Base-by-base conservation (phyloP, 2,113 vertebrate genomes). In the Oncorhynchus kisutch region DNA sequence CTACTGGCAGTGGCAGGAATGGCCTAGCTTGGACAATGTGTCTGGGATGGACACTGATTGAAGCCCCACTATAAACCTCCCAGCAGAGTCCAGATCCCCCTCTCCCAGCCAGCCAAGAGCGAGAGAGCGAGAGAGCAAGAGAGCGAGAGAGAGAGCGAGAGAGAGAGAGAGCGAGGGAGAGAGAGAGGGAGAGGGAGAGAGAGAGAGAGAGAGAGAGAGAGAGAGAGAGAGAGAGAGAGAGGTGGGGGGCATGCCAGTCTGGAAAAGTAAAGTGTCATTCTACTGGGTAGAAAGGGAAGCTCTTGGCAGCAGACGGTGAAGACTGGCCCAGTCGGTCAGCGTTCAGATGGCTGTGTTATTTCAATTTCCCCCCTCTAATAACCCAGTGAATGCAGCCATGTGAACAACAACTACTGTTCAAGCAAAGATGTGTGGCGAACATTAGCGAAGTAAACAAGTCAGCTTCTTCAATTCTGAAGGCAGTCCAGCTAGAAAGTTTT, bases 381-480 rank as follows among this genome's bases (percentile, higher is more conserved):
- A 70, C n/a, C 12, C 48, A 77, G 67, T 76, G 64, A 86, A 69
- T 76, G 12, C 16, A 68, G 54, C 27, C 64, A 71, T 73, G 74
- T 79, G 66, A 66, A 45, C 39, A 11, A 20, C 31, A 45, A 39
- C 74, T 62, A 24, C 67, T 49, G 34, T 45, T 67, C 51, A 74
- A 72, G 62, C 68, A 69, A 81, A 76, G 74, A 76, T 31, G 34
- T 48, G 24, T 18, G 59, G 60, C 66, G 24, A 31, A 49, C 49
- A 57, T 22, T n/a, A 62, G 72, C 27, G 54, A 70, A 57, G 49
- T 29, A 76, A 64, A 72, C 67, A 75, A 80, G 18, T 69, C 27
- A 62, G 68, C 59, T 62, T 62, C 59, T 62, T n/a, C 59, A 62
- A 22, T 62, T 54, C 49, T 54, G 49, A 54, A 54, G 14, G 49